Evolutionary conservation across 2,113 vertebrate species (phyloP), one percentile per base, ranked within the genome.

Genomic region (Cynocephalus volans): DNA sequence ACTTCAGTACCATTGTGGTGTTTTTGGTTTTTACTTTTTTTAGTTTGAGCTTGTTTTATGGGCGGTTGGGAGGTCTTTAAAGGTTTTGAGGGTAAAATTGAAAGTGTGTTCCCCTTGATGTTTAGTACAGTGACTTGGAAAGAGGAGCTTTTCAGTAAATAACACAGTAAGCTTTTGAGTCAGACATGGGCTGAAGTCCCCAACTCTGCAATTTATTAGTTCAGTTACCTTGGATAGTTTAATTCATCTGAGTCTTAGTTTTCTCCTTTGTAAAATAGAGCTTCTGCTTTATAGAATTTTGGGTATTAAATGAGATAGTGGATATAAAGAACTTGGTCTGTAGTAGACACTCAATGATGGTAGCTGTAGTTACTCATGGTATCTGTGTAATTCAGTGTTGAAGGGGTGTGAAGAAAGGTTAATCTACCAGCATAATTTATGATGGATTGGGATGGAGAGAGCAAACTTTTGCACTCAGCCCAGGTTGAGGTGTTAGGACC

Each of bases 11-110:
- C 45, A 19, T 58, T 69, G 54, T 56, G 75, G 4, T 50, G 33
- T 10, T 18, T 62, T 50, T 9, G 45, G 15, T 18, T 23, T 79
- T 23, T 83, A 52, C 8, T 72, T n/a, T 54, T 64, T 17, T 31
- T 75, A 56, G 58, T 70, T 93, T 90, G 31, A 93, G 69, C 10
- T 72, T 62, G 18, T 82, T 73, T 52, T 93, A 19, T 62, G n/a
- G 52, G 28, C 23, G 48, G 45, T 70, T 70, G 8, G 28, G 28
- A 36, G 60, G 26, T 72, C 62, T 65, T 64, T 85, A 36, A 79
- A 23, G 14, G 28, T 72, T 91, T 83, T 84, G 62, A 88, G 36
- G 12, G 24, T 83, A 60, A 91, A 6, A 69, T 48, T 80, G 36
- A 60, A 58, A 82, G 19, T 56, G 19, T 77, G 36, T 77, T 91